Percentiles rank a stretch among this genome's conserved stretches.
Conservation (phyloP, 2,888 invertebrate genomes). For the Conus canariensis region DNA sequence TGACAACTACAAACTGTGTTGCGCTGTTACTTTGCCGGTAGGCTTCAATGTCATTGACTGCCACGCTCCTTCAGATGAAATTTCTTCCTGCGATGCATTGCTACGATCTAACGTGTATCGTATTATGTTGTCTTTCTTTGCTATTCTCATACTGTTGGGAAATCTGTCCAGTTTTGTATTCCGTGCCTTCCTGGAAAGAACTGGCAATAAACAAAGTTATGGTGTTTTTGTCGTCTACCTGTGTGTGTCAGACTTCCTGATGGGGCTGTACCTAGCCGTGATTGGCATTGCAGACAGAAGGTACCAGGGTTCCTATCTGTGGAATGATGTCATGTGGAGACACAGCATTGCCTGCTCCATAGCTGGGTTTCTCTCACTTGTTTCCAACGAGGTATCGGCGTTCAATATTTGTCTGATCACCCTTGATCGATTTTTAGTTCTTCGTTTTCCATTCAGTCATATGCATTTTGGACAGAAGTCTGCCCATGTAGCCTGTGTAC, state of each 20-base stretch:
- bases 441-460: background rate
- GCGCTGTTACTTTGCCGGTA: background rate
- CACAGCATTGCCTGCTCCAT: background rate
- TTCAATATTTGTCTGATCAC: background rate
- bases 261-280: background rate
- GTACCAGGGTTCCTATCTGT: background rate
- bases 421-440: background rate
- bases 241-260: background rate
- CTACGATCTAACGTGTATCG: background rate
- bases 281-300: background rate
- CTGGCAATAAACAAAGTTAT: background rate
- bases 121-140: background rate
- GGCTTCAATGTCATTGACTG: background rate
- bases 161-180: background rate
- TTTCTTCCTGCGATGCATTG: background rate
- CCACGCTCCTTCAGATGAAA: background rate
- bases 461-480: background rate
- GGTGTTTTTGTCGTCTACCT: background rate
- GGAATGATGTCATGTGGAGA: background rate
- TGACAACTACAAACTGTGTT: constrained; percentile 1
- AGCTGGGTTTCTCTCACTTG: background rate
- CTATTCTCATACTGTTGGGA: background rate
- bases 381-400: background rate
- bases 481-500: background rate
- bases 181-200: background rate